Evolutionary conservation across 2,888 invertebrate species (phyloP).

Genomic region (Cecidostiba fungosa): DNA sequence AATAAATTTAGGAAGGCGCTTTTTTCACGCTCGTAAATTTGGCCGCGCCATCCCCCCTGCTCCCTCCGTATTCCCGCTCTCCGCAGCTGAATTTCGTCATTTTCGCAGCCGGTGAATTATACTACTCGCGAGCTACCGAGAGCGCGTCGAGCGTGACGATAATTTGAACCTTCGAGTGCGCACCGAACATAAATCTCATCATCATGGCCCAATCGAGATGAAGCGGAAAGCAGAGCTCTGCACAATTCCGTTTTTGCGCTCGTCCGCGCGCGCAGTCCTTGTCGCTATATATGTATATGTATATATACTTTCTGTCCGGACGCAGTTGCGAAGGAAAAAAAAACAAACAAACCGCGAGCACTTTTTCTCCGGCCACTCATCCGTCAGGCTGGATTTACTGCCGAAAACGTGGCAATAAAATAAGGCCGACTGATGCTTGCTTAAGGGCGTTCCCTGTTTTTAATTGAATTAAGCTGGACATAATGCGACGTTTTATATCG

Average conservation of each 20-base stretch:
- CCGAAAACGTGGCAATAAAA: neutral
- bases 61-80: neutral
- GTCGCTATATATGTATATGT: neutral
- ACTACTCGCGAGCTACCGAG: neutral
- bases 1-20: constrained; percentile 42
- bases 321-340: neutral
- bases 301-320: neutral
- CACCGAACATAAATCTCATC: constrained; percentile 29
- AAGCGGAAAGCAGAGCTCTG: neutral
- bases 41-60: neutral
- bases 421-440: neutral
- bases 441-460: neutral
- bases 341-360: neutral
- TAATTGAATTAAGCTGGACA: neutral
- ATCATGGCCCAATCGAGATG: constrained; percentile 1
- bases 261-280: neutral
- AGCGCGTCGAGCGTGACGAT: constrained; percentile 12
- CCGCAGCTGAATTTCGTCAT: constrained; percentile 19
- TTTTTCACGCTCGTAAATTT: constrained; percentile 37
- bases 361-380: neutral
- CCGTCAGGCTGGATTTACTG: neutral
- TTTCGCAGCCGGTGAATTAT: constrained; percentile 37
- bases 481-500: no score
- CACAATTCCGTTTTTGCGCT: neutral
- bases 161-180: constrained; percentile 42